Evolutionary conservation across 1,140 invertebrate genomes (phyloP), one percentile per base, ranked within the genome.

Genomic region (Pseudomyrmex sp.): DNA sequence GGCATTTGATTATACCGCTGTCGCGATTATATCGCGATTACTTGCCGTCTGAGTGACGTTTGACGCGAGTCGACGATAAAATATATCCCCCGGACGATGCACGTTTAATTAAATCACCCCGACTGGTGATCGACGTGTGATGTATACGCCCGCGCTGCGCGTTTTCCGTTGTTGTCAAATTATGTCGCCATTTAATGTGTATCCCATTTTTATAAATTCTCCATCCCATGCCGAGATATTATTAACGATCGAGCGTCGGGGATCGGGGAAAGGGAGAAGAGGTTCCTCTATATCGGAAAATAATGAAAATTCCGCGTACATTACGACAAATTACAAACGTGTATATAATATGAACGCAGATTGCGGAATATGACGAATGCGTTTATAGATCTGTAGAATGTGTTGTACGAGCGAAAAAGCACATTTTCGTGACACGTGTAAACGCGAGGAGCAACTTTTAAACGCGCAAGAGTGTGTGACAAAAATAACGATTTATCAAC

Each of bases 21-120:
- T 59, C 76, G 54, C 54, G 76, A 80, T 80, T 72, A 80, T 80
- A 80, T 80, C 44, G 66, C 68, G 76, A 72, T 80, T 80, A 80
- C 76, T 80, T 80, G 76, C 54, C 66, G n/a, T 58, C 66, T 72
- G 76, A 80, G 66, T 72, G 76, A 80, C 76, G n/a, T 70, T 70
- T 80, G 76, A 80, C 76, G 65, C 52, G 20, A 26, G 10, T 52
- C 44, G 15, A 7, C 44, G 66, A 80, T 79, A 72, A 80, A 80
- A 80, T 35, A 35, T 35, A 35, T 35, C 23, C 54, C 54, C 20
- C 44, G 54, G 76, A 48, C 56, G 54, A 48, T 61, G 46, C 66
- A 48, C 20, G 76, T 80, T 80, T 80, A 80, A 80, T 80, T 80
- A 70, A 70, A 72, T 72, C 23, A 48, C 35, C 76, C 46, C 35